These are phyloP conservation scores for Xylota segnis DNA, from an alignment of 2,888 invertebrate species.

Conservation along the genomic window DNA sequence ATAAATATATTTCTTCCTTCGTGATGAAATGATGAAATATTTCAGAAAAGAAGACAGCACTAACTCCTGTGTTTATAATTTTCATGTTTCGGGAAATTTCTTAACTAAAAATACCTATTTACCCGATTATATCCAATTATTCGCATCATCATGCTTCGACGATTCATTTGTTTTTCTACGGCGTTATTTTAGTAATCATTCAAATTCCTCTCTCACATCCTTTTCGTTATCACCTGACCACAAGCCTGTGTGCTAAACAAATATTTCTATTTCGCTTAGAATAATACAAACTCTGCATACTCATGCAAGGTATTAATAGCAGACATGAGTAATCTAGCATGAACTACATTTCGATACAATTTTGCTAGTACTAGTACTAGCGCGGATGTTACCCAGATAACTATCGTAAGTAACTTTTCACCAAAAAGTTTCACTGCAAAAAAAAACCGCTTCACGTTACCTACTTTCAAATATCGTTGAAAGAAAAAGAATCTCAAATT, in stretches of 20 bases:
- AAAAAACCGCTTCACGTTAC: background rate
- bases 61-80: too few species aligned
- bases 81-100: too few species aligned
- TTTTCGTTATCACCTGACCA: constrained; percentile 5
- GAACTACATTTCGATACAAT: background rate
- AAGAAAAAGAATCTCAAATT: background rate
- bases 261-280: constrained; percentile 15
- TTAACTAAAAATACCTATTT: too few species aligned
- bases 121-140: too few species aligned
- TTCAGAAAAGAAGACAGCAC: too few species aligned
- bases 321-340: constrained; percentile 7
- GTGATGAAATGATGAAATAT: too few species aligned
- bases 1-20: too few species aligned
- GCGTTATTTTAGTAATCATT: background rate
- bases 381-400: background rate
- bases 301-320: constrained; percentile 25
- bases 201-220: background rate
- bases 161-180: too few species aligned
- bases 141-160: too few species aligned
- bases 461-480: background rate
- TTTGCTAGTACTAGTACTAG: background rate
- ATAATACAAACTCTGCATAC: background rate
- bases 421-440: background rate
- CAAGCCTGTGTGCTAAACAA: constrained; percentile 2
- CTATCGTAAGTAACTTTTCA: constrained; percentile 7